Conservation (phyloP, 2,113 vertebrate genomes). For the Sceloporus tristichus region DNA sequence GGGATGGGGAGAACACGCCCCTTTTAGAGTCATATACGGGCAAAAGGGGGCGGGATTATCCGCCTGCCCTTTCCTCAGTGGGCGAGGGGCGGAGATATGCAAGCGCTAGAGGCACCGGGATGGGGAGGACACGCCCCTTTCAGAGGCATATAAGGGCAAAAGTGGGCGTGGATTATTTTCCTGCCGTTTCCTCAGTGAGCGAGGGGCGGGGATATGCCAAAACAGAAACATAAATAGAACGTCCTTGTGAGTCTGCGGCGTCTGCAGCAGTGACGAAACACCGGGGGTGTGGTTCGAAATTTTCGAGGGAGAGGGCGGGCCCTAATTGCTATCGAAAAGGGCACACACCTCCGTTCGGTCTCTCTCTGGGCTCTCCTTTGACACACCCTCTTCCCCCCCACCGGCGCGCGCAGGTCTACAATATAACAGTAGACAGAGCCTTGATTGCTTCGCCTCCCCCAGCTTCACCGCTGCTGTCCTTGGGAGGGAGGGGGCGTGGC, state of each 20-base stretch:
- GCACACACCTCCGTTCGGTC: not conserved
- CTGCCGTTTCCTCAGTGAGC: too few relatives aligned
- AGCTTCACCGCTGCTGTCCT: conserved; percentile 32
- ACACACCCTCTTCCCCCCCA: fast-evolving
- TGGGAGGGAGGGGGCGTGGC: conserved; percentile 40
- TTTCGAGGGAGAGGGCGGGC: not conserved
- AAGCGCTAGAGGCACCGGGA: conserved; percentile 28
- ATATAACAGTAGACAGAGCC: too few relatives aligned
- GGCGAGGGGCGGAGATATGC: conserved; percentile 31
- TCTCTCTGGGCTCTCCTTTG: not conserved
- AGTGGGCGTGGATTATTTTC: conserved; percentile 64
- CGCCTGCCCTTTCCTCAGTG: too few relatives aligned
- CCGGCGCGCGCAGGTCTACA: not conserved
- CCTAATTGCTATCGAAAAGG: not conserved
- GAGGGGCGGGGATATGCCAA: conserved; percentile 31
- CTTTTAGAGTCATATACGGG: conserved; percentile 82
- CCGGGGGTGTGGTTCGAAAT: not conserved
- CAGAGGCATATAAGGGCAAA: conserved; percentile 80
- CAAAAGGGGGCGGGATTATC: conserved; percentile 66
- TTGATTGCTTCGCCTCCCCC: too few relatives aligned
- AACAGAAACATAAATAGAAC: conserved; percentile 77
- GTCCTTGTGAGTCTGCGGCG: conserved; percentile 4
- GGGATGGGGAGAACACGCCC: conserved; percentile 64
- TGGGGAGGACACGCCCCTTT: conserved; percentile 68
- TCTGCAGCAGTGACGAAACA: not conserved